These are phyloP conservation scores for Thomomys bottae DNA, from an alignment of 2,113 vertebrate species.

Conservation along the genomic window DNA sequence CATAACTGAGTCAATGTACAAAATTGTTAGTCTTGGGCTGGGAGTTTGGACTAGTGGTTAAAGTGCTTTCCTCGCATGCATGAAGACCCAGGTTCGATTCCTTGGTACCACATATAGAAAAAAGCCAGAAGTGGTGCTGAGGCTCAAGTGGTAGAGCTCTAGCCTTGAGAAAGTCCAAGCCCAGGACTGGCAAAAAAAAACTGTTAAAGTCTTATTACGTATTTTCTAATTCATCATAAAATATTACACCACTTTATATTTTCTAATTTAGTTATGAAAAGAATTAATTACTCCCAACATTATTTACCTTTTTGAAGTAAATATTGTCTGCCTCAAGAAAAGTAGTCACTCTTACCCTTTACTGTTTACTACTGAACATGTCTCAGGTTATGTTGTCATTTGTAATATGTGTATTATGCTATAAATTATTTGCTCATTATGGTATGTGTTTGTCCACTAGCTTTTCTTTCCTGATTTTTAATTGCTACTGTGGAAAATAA, in stretches of 20 bases:
- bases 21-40: no score
- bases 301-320: conserved; percentile 42
- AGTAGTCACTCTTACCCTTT: background rate
- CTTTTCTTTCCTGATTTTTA: conserved; percentile 39
- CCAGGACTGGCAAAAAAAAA: no score
- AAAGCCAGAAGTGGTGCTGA: no score
- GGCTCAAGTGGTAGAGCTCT: no score
- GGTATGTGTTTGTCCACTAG: background rate
- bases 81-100: no score
- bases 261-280: conserved; percentile 8
- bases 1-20: background rate
- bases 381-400: background rate
- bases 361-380: background rate
- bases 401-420: background rate
- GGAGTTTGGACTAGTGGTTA: no score
- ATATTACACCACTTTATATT: background rate
- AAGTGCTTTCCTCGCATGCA: no score
- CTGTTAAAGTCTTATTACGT: background rate
- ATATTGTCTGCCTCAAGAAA: background rate
- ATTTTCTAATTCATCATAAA: background rate
- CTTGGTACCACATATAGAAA: no score
- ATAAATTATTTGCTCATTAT: background rate
- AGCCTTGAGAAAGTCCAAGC: no score
- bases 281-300: background rate
- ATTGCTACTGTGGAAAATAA: background rate